Base-by-base conservation (phyloP, 2,888 invertebrate genomes). In the Arge pagana region DNA sequence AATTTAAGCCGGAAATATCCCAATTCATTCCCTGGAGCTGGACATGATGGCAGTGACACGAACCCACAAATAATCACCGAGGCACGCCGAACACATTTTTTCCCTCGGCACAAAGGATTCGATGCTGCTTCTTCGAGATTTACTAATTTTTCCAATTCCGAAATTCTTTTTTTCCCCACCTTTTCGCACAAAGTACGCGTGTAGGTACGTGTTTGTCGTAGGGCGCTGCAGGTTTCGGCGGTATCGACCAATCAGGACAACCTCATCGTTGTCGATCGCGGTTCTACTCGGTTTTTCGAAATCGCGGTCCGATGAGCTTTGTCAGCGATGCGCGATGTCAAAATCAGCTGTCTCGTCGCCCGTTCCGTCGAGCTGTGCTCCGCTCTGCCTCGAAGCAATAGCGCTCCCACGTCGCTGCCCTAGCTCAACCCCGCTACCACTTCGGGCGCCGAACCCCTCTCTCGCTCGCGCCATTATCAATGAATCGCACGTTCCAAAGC, bases 281-380 rank as follows among this genome's bases (percentile, higher is more conserved):
- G 50, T 21, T 43, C 35, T 43, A 37, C 36, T 35, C 48, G 53
- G 45, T 50, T 36, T 28, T 19, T 19, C 26, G 4, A 42, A 8
- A 28, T 26, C 23, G 21, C 11, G 28, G 42, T 33, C 13, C 45
- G 16, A 16, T 26, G 35, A 16, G 6, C 45, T 35, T 11, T 33
- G 23, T 15, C 23, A 7, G 15, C 3, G 4, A 45, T 15, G 16
- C 40, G 51, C 53, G 52, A 52, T 58, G 58, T 59, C 58, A 56
- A 58, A 59, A 59, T 59, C 59, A 59, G 59, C 59, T 59, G 59
- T 59, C 54, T n/a, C 56, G 54, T 55, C 35, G 15, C 33, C 21
- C 45, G 15, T 31, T 33, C 45, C 40, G 43, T 30, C 55, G 51
- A 28, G 43, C 15, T 33, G 56, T 50, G 58, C 58, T 52, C 28